Evolutionary conservation across 2,113 vertebrate genomes (phyloP), one percentile per base, ranked within the genome.

Genomic region (Motacilla tschutschensis): DNA sequence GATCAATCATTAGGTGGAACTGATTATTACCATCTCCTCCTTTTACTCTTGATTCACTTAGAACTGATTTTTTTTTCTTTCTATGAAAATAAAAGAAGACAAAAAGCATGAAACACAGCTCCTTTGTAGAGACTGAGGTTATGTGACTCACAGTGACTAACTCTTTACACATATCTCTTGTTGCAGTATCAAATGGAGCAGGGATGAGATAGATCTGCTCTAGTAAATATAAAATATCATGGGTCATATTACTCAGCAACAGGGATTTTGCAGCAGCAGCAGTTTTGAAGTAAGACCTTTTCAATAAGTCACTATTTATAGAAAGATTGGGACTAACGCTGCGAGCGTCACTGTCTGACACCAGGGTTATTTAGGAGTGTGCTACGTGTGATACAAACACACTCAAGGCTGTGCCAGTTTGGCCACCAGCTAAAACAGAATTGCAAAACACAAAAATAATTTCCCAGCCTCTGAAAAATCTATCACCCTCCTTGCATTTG

Each of bases 241-340:
- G 94, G 91, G 92, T 95, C 94, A 92, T 96, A 94, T 96, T 96
- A 96, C 96, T 92, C 93, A 94, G 93, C 95, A 96, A 51, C 90
- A 75, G 89, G 79, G 71, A 92, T 93, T 94, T 87, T 95, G 92
- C 95, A 96, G 93, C 84, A 92, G 92, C 94, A 95, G 96, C 91
- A 91, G 93, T 96, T 96, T 92, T 94, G 74, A 92, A 96, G 82
- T 72, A 93, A 96, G 95, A 96, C 91, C 94, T 93, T 93, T 94
- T 91, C 92, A 82, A 54, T 87, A 95, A 79, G 93, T 88, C 90
- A 60, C 88, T 93, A 86, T 91, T 74, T 67, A 90, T 88, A 88
- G 90, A 86, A 88, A 79, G 79, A 79, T 86, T 66, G 87, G 92
- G 84, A 60, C 84, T 71, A 67, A 90, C 31, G 83, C 73, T 75